These are phyloP conservation scores for Heliconius ismenius DNA, from an alignment of 2,888 invertebrate genomes.

Conservation along the genomic window DNA sequence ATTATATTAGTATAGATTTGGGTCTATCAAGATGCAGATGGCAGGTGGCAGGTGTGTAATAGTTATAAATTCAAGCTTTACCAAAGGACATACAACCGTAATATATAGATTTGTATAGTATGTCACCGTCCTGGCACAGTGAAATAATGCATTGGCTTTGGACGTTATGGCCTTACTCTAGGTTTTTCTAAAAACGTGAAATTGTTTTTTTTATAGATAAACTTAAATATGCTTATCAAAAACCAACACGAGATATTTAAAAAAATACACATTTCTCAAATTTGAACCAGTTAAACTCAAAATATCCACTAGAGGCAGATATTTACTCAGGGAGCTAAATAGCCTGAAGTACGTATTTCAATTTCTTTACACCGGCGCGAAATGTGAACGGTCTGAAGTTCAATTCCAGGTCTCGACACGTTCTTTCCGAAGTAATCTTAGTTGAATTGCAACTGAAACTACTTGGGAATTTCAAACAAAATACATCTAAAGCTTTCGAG, in stretches of 20 bases:
- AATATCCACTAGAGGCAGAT: neutral
- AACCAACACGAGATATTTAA: neutral
- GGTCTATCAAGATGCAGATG: no score
- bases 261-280: neutral
- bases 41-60: no score
- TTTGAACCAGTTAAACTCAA: neutral
- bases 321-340: neutral
- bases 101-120: no score
- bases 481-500: conserved; percentile 23
- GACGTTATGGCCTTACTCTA: no score
- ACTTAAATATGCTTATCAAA: neutral
- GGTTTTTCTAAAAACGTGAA: no score
- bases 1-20: no score
- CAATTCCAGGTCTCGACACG: conserved; percentile 31
- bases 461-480: conserved; percentile 26
- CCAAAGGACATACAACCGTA: no score
- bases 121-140: no score
- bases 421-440: conserved; percentile 29
- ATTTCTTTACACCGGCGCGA: conserved; percentile 11
- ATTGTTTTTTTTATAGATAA: neutral
- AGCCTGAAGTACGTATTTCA: neutral
- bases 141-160: no score
- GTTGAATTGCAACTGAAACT: conserved; percentile 29
- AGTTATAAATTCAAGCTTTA: no score
- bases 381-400: conserved; percentile 24